phyloP scores from a whole-genome alignment of 2,797 vertebrate genomes.

The Megalops cyprinoides region DNA sequence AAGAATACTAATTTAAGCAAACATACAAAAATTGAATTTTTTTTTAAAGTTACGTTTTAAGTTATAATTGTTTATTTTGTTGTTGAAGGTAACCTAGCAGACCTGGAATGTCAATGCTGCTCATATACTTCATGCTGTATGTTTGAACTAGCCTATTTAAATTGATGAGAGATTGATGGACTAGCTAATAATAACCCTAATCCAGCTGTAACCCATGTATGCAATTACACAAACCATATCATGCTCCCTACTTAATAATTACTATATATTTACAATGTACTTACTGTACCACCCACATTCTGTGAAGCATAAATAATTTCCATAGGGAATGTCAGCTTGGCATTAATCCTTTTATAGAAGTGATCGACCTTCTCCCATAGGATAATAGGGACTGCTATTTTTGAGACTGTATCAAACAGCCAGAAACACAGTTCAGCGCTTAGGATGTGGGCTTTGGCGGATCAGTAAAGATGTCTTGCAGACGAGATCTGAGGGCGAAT shows the following conservation, averaged over 20 bases:
- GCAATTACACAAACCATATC: not conserved
- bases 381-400: not conserved
- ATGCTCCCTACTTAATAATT: not conserved
- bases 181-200: not conserved
- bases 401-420: not conserved
- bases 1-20: too few species aligned
- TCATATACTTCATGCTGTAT: too few species aligned
- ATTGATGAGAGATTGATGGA: too few species aligned
- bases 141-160: too few species aligned
- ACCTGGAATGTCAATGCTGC: too few species aligned
- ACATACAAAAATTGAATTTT: too few species aligned
- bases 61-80: too few species aligned
- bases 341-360: not conserved
- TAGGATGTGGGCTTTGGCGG: not conserved
- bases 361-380: not conserved
- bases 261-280: not conserved
- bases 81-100: too few species aligned
- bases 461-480: not conserved
- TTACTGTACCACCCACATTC: not conserved
- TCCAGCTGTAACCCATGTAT: not conserved
- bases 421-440: not conserved
- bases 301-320: not conserved
- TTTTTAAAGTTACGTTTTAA: too few species aligned
- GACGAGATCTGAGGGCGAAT: not conserved
- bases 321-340: not conserved